These are phyloP conservation scores for Chalcis sispes DNA, from an alignment of 2,888 invertebrate species.

Conservation along the genomic window DNA sequence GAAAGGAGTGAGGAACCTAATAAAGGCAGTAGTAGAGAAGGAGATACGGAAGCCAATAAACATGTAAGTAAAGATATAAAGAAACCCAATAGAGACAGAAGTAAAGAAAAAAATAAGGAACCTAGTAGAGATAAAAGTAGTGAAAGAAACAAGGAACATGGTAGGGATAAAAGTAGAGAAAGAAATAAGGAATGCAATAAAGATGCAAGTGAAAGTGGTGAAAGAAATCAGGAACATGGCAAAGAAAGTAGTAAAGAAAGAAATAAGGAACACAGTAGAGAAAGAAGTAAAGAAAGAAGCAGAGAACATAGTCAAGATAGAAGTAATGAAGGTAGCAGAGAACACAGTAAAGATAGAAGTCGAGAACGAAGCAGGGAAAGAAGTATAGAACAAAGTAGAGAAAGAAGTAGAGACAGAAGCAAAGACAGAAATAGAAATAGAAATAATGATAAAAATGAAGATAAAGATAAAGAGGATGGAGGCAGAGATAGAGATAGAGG, in stretches of 20 bases:
- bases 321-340: not conserved
- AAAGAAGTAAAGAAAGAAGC: not conserved
- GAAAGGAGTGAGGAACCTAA: not conserved
- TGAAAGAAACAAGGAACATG: not conserved
- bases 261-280: not conserved
- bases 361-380: not conserved
- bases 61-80: no score
- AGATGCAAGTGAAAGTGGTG: no score
- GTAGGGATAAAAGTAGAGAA: no score
- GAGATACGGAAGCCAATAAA: not conserved
- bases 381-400: no score
- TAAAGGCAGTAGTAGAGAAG: not conserved
- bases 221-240: not conserved
- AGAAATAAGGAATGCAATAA: no score
- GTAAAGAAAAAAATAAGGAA: no score
- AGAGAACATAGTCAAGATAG: not conserved
- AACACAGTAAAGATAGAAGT: not conserved
- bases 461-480: not conserved
- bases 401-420: constrained; percentile 9
- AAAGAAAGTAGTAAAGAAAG: not conserved
- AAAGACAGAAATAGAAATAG: constrained; percentile 6
- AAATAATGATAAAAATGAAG: constrained; percentile 6
- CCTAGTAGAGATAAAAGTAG: constrained; percentile 10
- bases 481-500: constrained; percentile 6
- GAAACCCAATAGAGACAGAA: no score